A percentile compares a stretch with the other conserved stretches of the same genome.
Evolutionary conservation across 2,113 vertebrate genomes (phyloP).

Genomic region (Tachuris rubrigastra): DNA sequence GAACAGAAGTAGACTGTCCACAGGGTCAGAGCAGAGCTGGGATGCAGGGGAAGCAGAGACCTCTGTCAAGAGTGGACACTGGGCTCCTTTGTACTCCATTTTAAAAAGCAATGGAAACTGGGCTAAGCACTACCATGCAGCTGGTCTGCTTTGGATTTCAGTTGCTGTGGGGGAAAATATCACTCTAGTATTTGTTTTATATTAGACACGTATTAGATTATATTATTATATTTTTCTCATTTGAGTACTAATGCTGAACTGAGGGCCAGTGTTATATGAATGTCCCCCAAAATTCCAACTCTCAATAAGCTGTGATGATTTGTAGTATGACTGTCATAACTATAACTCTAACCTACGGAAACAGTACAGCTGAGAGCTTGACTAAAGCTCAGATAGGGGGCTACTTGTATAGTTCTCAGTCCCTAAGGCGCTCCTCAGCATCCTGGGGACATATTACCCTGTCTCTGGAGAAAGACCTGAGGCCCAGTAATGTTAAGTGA

Average conservation of each 20-base stretch:
- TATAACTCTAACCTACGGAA: background rate
- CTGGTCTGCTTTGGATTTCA: background rate
- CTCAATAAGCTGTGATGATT: background rate
- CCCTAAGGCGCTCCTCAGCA: background rate
- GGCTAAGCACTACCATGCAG: rapidly evolving
- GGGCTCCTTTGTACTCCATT: rapidly evolving
- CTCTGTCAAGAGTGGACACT: background rate
- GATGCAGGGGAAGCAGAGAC: background rate
- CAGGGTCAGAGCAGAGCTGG: background rate
- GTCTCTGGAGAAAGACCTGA: rapidly evolving
- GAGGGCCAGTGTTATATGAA: background rate
- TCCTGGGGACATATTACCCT: background rate
- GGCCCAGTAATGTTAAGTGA: rapidly evolving
- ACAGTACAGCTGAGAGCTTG: background rate
- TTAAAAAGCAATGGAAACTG: background rate
- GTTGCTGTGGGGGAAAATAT: background rate
- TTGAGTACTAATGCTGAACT: background rate
- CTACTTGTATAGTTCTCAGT: background rate
- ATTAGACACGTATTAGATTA: too few species aligned
- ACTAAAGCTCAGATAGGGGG: background rate
- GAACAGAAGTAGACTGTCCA: rapidly evolving
- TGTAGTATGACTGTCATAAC: background rate
- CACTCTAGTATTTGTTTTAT: background rate
- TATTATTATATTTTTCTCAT: background rate
- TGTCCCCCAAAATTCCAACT: background rate